A percentile compares a stretch with the other conserved stretches of the same genome.
Conservation (phyloP, 2,888 invertebrate genomes). For the Tetanocera ferruginea region DNA sequence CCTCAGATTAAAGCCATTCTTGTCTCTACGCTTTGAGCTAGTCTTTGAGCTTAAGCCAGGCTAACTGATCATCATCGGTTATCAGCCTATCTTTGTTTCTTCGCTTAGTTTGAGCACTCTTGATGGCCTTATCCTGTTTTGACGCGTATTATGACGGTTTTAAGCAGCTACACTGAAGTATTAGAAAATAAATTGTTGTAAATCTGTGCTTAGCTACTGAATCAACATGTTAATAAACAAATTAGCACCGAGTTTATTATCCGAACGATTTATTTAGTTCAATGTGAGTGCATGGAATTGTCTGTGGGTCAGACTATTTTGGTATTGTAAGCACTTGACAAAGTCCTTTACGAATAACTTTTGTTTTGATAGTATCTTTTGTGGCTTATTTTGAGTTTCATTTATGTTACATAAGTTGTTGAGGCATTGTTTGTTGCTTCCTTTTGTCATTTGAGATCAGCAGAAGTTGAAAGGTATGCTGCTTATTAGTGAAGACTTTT, state of each 20-base stretch:
- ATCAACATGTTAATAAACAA: conserved; percentile 24
- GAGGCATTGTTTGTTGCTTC: too few relatives aligned
- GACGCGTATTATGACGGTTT: conserved; percentile 26
- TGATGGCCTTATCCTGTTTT: background rate
- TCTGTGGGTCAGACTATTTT: too few relatives aligned
- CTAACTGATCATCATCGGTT: background rate
- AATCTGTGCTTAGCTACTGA: conserved; percentile 38
- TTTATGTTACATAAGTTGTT: too few relatives aligned
- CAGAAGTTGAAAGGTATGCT: too few relatives aligned
- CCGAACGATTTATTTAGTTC: background rate
- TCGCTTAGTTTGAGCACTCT: background rate
- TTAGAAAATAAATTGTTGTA: conserved; percentile 45
- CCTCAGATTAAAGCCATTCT: background rate
- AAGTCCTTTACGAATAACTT: too few relatives aligned
- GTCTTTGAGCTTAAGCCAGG: background rate
- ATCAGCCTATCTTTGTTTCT: background rate
- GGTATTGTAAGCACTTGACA: too few relatives aligned
- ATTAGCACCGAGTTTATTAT: conserved; percentile 14
- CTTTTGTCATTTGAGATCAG: too few relatives aligned
- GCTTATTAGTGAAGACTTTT: too few relatives aligned
- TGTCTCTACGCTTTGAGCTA: background rate
- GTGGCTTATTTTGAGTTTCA: too few relatives aligned
- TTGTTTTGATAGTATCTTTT: too few relatives aligned
- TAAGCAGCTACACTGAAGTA: conserved; percentile 17
- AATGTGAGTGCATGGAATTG: too few relatives aligned